Conservation (phyloP, 1,140 invertebrate species). For the Zaprionus gabonicus region DNA sequence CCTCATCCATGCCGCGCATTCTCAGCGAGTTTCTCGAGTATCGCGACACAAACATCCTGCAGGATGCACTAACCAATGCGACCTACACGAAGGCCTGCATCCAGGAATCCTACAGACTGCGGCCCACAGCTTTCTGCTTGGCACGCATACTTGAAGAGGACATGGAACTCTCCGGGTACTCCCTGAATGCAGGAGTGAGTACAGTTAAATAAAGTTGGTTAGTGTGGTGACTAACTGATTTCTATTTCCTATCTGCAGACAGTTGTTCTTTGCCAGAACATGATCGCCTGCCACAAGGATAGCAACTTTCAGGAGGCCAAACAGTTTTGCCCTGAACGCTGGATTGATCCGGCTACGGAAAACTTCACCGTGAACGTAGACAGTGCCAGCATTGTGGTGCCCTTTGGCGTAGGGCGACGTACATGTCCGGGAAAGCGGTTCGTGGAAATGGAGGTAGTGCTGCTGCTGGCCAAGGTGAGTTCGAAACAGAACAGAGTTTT, state of each 20-base stretch:
- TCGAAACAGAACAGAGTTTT: background rate
- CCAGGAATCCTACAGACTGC: conserved; percentile 92
- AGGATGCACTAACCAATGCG: conserved; percentile 88
- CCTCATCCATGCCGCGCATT: conserved; percentile 89
- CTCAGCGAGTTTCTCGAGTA: conserved; percentile 89
- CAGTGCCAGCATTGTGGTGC: conserved; percentile 88
- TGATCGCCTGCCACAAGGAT: conserved; percentile 91
- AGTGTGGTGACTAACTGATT: background rate
- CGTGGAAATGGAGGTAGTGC: conserved; percentile 90
- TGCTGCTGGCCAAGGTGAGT: conserved; percentile 90
- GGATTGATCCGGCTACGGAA: conserved; percentile 87
- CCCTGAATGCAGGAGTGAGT: conserved; percentile 91
- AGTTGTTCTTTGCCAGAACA: conserved; percentile 93
- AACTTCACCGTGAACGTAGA: conserved; percentile 82
- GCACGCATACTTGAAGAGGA: conserved; percentile 92
- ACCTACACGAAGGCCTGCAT: conserved; percentile 94
- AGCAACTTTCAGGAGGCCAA: conserved; percentile 91
- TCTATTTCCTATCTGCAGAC: conserved; percentile 86
- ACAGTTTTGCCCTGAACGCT: conserved; percentile 92
- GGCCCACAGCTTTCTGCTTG: conserved; percentile 93
- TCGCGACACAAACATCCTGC: conserved; percentile 86
- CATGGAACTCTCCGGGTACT: conserved; percentile 90
- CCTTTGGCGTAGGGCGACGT: conserved; percentile 94
- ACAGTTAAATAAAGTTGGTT: background rate
- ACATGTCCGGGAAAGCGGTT: conserved; percentile 94